A percentile compares a stretch with the other conserved stretches of the same genome.
Evolutionary conservation across 2,888 invertebrate genomes (phyloP).

Genomic region (Cryptosula pallasiana): DNA sequence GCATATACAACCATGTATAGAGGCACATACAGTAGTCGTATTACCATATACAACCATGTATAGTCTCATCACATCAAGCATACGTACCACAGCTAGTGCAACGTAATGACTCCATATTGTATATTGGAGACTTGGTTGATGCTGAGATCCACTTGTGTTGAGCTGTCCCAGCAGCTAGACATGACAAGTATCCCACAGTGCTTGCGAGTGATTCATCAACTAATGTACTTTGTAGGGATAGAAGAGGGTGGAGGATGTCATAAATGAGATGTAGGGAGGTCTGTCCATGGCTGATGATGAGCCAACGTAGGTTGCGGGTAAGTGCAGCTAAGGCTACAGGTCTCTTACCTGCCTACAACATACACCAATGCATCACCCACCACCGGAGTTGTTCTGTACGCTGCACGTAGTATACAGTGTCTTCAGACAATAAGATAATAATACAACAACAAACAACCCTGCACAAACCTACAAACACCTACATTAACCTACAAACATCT

Average conservation of each 20-base stretch:
- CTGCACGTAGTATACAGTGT: no score
- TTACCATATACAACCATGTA: no score
- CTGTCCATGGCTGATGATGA: not conserved
- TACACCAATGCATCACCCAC: no score
- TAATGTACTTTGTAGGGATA: constrained; percentile 1
- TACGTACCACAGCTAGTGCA: not conserved
- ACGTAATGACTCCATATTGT: not conserved
- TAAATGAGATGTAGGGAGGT: constrained; percentile 2
- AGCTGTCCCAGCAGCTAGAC: not conserved
- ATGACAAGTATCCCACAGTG: not conserved
- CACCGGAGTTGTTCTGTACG: no score
- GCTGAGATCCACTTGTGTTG: not conserved
- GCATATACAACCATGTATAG: no score
- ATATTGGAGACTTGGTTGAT: not conserved
- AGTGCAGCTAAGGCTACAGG: not conserved
- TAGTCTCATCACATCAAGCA: no score
- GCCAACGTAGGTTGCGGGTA: not conserved
- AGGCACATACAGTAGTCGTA: no score
- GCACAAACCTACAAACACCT: no score
- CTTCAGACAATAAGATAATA: no score
- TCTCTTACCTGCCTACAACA: not conserved
- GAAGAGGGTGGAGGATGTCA: constrained; percentile 9
- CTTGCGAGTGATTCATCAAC: not conserved
- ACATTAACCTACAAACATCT: no score
- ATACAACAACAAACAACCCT: no score